Evolutionary conservation across 2,888 invertebrate species (phyloP).

Genomic region (Meiosimyza decipiens): DNA sequence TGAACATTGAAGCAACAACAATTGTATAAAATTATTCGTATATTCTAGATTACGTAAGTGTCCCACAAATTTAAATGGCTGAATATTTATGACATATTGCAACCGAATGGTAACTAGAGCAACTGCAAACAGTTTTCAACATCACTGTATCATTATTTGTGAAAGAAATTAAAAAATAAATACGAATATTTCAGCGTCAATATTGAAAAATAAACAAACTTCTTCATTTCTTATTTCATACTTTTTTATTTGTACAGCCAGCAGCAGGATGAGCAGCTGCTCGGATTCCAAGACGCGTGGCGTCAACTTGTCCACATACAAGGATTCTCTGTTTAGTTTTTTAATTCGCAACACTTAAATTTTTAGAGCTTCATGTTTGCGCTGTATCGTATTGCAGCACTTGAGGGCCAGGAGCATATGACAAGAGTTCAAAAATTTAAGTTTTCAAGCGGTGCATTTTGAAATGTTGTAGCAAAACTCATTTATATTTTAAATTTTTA

Average conservation of each 20-base stretch:
- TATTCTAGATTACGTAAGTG: too few species aligned
- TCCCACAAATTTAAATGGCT: too few species aligned
- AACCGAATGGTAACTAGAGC: too few species aligned
- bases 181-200: constrained; percentile 24
- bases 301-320: constrained; percentile 23
- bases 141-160: not conserved
- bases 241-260: not conserved
- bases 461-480: constrained; percentile 7
- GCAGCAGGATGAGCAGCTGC: constrained; percentile 28
- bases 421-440: too few species aligned
- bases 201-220: constrained; percentile 23
- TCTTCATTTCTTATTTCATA: too few species aligned
- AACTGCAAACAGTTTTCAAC: too few species aligned
- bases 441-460: not conserved
- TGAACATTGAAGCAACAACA: too few species aligned
- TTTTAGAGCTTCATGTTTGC: constrained; percentile 43
- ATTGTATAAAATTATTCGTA: too few species aligned
- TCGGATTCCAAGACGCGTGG: constrained; percentile 34
- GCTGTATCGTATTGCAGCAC: constrained; percentile 45
- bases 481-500: constrained; percentile 8
- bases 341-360: constrained; percentile 35
- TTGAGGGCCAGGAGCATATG: not conserved
- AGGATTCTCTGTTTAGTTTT: constrained; percentile 30
- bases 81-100: too few species aligned
- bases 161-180: constrained; percentile 29